Base-by-base conservation (phyloP, 2,113 vertebrate species). In the Forbesichthys papilliferus region DNA sequence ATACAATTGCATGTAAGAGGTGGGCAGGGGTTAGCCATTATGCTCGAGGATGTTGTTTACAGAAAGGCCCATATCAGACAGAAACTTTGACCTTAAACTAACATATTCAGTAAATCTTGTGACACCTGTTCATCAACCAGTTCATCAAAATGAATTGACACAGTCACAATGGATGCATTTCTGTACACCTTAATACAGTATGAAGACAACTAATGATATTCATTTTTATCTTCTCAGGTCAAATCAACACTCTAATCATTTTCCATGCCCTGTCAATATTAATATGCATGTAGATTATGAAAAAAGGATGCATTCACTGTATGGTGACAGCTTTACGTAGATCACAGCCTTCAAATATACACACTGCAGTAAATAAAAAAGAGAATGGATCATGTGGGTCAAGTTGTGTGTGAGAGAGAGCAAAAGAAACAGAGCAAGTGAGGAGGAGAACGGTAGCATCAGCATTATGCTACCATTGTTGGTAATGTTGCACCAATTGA, bases 171-270 rank as follows among this genome's bases (percentile, higher is more conserved):
- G 36, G 7, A 42, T 42, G 36, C 7, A 42, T 42, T 42, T 42
- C 27, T 27, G 27, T 27, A 27, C 27, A 27, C 27, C 27, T 27
- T 27, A 27, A 27, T 27, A 27, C 27, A 27, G 27, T 27, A 42
- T 42, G 36, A 13, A 34, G 7, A 51, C 2, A 54, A 18, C 66
- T 54, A 2, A 66, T 34, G 16, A n/a, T 7, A 0, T 36, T 3
- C 33, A 8, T 47, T 42, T 64, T 69, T 85, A 55, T 84, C 11
- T 66, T 77, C 71, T 77, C 78, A 92, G 91, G 83, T 34, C 63
- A 63, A 33, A 34, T n/a, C 65, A 74, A 82, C 71, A 78, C 66
- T 2, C 66, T 81, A 9, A 2, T 85, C 20, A 36, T 86, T 27
- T 71, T 89, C 7, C 69, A 81, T 18, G 51, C 71, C 54, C 63